phyloP scores from a whole-genome alignment of 92 coral and sea anemone genomes.

The Phenganax stokvisi region DNA sequence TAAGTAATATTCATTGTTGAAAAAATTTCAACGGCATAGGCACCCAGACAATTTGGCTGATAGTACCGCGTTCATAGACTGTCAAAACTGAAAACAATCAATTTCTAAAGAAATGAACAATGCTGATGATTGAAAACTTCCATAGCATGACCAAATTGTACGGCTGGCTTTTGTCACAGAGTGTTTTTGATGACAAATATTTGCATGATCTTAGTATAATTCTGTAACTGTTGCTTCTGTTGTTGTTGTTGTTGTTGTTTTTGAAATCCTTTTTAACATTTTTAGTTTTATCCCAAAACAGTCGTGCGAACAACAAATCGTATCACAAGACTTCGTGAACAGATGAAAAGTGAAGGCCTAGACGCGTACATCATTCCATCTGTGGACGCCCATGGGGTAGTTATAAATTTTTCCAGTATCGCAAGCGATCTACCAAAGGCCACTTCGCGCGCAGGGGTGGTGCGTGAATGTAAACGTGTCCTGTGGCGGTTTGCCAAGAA shows the following conservation, averaged over 20 bases:
- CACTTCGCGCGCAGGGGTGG: background rate
- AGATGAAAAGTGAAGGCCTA: conserved; percentile 46
- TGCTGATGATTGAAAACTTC: no score
- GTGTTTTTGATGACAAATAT: background rate
- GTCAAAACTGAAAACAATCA: background rate
- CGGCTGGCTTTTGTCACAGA: background rate
- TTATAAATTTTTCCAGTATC: background rate
- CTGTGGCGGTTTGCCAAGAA: no score
- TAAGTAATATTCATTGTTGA: background rate
- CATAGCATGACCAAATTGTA: background rate
- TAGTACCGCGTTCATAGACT: background rate
- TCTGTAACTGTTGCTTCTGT: background rate
- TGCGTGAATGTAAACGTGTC: background rate
- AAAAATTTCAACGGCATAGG: no score
- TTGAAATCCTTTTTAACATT: background rate
- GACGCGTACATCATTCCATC: conserved; percentile 85
- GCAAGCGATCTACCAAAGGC: background rate
- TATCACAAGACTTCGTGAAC: conserved; percentile 48
- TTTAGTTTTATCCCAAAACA: conserved; percentile 49
- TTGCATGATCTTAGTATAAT: background rate
- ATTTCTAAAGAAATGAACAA: no score
- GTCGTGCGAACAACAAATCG: conserved; percentile 58
- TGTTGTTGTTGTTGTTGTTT: no score
- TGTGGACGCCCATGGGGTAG: conserved; percentile 84
- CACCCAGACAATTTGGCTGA: background rate